A percentile compares a stretch with the other conserved stretches of the same genome.
Conservation (phyloP, 2,888 invertebrate genomes). For the Lepetodrilus schrolli region DNA sequence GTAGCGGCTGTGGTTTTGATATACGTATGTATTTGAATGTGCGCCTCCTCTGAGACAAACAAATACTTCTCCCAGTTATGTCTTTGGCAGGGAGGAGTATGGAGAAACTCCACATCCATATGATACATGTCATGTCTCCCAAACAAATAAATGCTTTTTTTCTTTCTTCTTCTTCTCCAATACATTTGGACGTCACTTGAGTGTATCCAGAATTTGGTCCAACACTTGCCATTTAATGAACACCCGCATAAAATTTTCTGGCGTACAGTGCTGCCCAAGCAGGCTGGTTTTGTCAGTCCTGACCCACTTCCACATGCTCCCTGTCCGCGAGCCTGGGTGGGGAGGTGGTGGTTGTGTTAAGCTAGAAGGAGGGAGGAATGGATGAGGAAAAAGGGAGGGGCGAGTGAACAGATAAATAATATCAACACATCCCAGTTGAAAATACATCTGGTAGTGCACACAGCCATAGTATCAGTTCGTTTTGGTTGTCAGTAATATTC, state of each 20-base stretch:
- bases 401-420: not conserved
- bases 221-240: slow-evolving; percentile 26
- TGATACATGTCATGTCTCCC: not conserved
- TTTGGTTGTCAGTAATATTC: no score
- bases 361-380: no score
- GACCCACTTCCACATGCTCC: not conserved
- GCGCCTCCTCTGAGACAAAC: not conserved
- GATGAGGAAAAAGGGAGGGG: not conserved
- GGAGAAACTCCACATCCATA: not conserved
- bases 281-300: not conserved
- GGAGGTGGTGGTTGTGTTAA: no score
- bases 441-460: slow-evolving; percentile 1
- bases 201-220: slow-evolving; percentile 21
- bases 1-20: not conserved
- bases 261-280: not conserved
- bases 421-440: slow-evolving; percentile 11
- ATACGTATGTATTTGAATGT: not conserved
- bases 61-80: not conserved
- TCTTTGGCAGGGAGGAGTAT: not conserved
- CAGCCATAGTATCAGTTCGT: not conserved
- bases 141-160: slow-evolving; percentile 9
- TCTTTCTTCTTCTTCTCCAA: not conserved
- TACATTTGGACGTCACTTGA: not conserved
- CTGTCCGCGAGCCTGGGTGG: no score
- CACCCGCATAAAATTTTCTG: slow-evolving; percentile 22